These are phyloP conservation scores for Tinea trinotella DNA, from an alignment of 2,888 invertebrate species.

Conservation along the genomic window DNA sequence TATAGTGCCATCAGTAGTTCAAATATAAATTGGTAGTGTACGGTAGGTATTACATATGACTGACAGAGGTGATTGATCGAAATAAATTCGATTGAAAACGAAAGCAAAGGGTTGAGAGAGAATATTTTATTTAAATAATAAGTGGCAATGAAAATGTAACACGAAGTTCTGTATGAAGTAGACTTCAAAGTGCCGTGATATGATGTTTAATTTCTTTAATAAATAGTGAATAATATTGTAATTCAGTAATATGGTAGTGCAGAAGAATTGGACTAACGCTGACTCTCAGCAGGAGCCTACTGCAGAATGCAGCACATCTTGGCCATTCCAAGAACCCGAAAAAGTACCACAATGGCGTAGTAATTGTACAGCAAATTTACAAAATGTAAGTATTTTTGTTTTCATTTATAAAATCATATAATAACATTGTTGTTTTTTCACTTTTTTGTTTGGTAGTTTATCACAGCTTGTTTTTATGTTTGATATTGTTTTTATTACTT, in stretches of 20 bases:
- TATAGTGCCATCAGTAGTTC: too few relatives aligned
- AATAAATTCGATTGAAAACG: too few relatives aligned
- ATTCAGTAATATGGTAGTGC: slow-evolving; percentile 57
- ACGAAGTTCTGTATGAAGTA: not conserved
- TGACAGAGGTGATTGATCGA: too few relatives aligned
- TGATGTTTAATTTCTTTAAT: not conserved
- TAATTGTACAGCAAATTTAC: slow-evolving; percentile 38
- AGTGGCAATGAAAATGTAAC: not conserved
- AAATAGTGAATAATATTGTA: not conserved
- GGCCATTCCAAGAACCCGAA: slow-evolving; percentile 51
- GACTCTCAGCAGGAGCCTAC: slow-evolving; percentile 40
- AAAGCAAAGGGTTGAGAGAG: not conserved
- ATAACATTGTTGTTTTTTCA: too few relatives aligned
- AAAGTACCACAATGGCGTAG: slow-evolving; percentile 26
- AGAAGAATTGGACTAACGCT: slow-evolving; percentile 55
- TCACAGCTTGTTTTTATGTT: too few relatives aligned
- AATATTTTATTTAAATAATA: not conserved
- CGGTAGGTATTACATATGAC: too few relatives aligned
- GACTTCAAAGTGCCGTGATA: not conserved
- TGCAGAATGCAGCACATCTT: slow-evolving; percentile 38
- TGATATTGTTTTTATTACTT: too few relatives aligned
- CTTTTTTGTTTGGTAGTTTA: too few relatives aligned
- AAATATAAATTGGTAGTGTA: too few relatives aligned
- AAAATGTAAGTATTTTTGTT: slow-evolving; percentile 37
- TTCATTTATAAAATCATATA: too few relatives aligned